phyloP scores from a whole-genome alignment of 2,888 invertebrate species.

The Calliphora vomitoria region DNA sequence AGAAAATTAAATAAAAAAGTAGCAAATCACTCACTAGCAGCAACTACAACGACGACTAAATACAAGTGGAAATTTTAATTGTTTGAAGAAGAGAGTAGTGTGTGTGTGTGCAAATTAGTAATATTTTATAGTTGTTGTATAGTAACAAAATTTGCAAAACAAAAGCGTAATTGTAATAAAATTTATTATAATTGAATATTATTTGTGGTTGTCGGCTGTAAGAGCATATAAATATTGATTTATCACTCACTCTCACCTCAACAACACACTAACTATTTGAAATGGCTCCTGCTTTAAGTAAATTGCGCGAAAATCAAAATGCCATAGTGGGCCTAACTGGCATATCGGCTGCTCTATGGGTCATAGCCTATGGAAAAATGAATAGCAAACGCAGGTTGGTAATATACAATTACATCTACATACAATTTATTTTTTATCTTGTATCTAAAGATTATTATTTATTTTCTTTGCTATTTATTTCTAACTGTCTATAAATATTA shows the following conservation, averaged over 20 bases:
- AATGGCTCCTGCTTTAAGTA: constrained; percentile 92
- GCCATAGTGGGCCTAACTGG: constrained; percentile 88
- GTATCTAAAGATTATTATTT: background rate
- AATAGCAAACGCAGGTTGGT: constrained; percentile 85
- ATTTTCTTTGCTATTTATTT: background rate
- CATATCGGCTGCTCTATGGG: constrained; percentile 87
- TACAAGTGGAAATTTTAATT: constrained; percentile 57
- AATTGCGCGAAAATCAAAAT: constrained; percentile 88
- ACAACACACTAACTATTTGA: background rate
- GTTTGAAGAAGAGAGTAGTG: constrained; percentile 36
- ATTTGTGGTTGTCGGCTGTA: constrained; percentile 19
- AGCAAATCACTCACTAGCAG: constrained; percentile 34
- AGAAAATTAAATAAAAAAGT: constrained; percentile 59
- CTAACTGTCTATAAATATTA: background rate
- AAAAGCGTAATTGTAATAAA: constrained; percentile 44
- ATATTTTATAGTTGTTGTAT: background rate
- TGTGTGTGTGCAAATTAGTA: constrained; percentile 22
- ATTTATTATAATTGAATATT: constrained; percentile 48
- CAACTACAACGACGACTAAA: constrained; percentile 28
- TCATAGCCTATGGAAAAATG: constrained; percentile 86
- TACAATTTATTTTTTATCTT: constrained; percentile 8
- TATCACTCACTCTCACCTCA: constrained; percentile 22
- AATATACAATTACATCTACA: background rate
- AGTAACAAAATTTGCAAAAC: constrained; percentile 32
- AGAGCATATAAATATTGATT: constrained; percentile 57